phyloP scores from a whole-genome alignment of 23 tunicate species.

The Styela clava region DNA sequence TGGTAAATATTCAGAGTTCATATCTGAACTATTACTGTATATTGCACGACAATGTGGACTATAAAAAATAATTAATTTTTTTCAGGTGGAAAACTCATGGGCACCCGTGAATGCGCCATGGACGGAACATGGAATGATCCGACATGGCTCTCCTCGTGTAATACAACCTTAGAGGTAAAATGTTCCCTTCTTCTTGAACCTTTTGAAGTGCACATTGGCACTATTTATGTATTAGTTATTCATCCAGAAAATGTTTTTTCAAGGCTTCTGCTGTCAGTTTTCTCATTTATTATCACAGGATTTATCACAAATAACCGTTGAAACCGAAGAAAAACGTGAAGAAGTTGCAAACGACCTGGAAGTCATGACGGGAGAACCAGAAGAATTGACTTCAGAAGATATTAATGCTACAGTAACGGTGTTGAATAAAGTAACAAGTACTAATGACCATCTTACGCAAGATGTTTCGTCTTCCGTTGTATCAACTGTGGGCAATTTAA shows the following conservation, averaged over 20 bases:
- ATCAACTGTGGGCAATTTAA: conserved; percentile 44
- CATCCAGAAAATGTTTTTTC: too few species aligned
- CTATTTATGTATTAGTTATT: too few species aligned
- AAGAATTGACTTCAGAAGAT: conserved; percentile 22
- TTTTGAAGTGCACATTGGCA: too few species aligned
- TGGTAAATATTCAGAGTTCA: too few species aligned
- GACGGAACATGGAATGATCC: conserved; percentile 38
- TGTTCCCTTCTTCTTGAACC: too few species aligned
- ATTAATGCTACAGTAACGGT: conserved; percentile 19
- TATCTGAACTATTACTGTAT: too few species aligned
- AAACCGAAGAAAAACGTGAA: conserved; percentile 14
- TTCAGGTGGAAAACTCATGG: conserved; percentile 36
- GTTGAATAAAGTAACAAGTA: conserved; percentile 16
- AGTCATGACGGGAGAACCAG: conserved; percentile 37
- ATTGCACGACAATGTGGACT: too few species aligned
- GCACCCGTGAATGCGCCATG: conserved; percentile 35
- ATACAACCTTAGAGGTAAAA: conserved; percentile 34
- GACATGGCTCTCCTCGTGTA: conserved; percentile 55
- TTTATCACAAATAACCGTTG: too few species aligned
- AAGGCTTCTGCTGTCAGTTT: too few species aligned
- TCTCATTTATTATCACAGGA: too few species aligned
- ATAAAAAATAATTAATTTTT: too few species aligned
- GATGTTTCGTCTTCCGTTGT: conserved; percentile 44
- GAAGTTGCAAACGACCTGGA: conserved; percentile 34
- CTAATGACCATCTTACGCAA: not conserved